Base-by-base conservation (phyloP, 2,888 invertebrate species). In the Augochlorella aurata region DNA sequence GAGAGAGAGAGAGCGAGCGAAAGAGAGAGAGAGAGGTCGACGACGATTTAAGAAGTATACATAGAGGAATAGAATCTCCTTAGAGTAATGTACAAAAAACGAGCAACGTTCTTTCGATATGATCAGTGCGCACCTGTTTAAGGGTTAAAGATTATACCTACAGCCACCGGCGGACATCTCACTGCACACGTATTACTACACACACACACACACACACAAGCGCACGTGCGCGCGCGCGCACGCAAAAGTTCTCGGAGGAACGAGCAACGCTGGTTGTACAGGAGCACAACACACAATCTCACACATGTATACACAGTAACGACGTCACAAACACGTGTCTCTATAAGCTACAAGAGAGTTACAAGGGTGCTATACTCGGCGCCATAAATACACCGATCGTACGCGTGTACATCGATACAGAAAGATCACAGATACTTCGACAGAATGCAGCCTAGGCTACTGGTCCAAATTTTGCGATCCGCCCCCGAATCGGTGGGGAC, bases 71-170 rank as follows among this genome's bases (percentile, higher is more conserved):
- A 71, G 47, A 49, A 63, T 72, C 67, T 67, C 54, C 8, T 68
- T 78, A 75, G 77, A 61, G 21, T 24, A 47, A 52, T 52, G 49
- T 24, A 63, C 63, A 49, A 54, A 61, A 24, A 29, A 65, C n/a
- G n/a, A 44, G 44, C 65, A 18, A 38, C 16, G 29, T 61, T 49
- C 7, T 50, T 47, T n/a, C 61, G 24, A 58, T 29, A 52, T 18
- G 38, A 63, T 50, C 29, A 72, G 52, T n/a, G 77, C 12, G 70
- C 77, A 74, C 78, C 83, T 79, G 82, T 82, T 82, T 79, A 83
- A 82, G 83, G 83, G 83, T 83, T 83, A 83, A 83, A 83, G 83
- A 79, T 83, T 65, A n/a, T n/a, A 74, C 50, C 72, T 50, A 44
- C 50, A 61, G 52, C 47, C 52, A 54, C 61, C 82, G 65, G 47